Conservation (phyloP, 2,113 vertebrate species). For the Willisornis vidua region DNA sequence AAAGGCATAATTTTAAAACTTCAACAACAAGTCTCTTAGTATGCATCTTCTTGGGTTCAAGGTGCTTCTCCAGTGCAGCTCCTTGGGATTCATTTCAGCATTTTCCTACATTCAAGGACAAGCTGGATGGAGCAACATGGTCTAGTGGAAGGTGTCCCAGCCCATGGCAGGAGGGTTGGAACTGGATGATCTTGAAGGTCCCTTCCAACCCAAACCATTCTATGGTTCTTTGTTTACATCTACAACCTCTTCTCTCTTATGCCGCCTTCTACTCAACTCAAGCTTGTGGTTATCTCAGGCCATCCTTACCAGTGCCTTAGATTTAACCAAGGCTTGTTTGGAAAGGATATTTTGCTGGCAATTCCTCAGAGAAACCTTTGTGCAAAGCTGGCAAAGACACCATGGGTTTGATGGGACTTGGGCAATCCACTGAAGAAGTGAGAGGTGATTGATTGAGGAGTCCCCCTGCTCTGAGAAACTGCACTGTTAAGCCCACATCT, state of each 20-base stretch:
- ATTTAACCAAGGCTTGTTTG: neutral
- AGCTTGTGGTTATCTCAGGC: neutral
- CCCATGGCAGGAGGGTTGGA: neutral
- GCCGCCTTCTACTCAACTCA: neutral
- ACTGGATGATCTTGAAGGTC: neutral
- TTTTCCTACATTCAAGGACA: neutral
- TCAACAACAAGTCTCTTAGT: too few species aligned
- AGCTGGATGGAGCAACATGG: neutral
- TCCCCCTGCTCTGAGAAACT: neutral
- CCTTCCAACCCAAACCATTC: neutral
- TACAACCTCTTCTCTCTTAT: neutral
- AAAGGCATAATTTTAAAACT: too few species aligned
- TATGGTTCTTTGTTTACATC: neutral
- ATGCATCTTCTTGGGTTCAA: too few species aligned
- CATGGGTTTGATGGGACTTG: fast-evolving
- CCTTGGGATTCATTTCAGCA: too few species aligned
- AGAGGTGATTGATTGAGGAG: neutral
- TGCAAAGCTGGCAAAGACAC: neutral
- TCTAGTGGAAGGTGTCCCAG: neutral
- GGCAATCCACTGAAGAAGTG: neutral
- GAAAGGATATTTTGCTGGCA: neutral
- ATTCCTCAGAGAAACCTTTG: neutral
- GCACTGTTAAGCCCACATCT: neutral
- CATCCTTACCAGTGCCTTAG: neutral
- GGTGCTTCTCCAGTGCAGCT: too few species aligned